Evolutionary conservation across 2,113 vertebrate species (phyloP).

Genomic region (Toxotes jaculatrix): DNA sequence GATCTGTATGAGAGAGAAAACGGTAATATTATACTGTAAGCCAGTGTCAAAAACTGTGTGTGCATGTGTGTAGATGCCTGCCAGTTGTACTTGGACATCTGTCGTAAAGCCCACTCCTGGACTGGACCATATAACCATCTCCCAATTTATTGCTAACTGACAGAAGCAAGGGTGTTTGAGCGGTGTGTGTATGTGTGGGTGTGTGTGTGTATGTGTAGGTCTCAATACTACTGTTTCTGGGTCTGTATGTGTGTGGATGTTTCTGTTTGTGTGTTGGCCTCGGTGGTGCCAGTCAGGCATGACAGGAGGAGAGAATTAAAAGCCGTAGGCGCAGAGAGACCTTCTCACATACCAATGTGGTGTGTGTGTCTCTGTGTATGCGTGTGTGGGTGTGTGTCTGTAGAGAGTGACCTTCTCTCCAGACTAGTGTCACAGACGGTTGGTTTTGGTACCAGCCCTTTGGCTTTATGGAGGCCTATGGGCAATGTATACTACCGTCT

Average conservation of each 20-base stretch:
- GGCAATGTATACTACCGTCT: constrained; percentile 49
- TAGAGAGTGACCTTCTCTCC: constrained; percentile 72
- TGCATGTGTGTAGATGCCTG: neutral
- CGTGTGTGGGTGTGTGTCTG: constrained; percentile 20
- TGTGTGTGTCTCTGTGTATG: constrained; percentile 5
- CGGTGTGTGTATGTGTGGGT: constrained; percentile 9
- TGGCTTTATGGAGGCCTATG: constrained; percentile 56
- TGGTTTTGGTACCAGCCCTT: constrained; percentile 64
- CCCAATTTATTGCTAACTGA: constrained; percentile 39
- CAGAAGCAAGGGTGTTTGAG: constrained; percentile 15
- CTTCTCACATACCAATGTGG: constrained; percentile 69
- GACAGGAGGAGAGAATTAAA: constrained; percentile 77
- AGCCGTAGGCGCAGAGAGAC: constrained; percentile 66
- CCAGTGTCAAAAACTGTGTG: constrained; percentile 15
- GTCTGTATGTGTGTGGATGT: constrained; percentile 20
- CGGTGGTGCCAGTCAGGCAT: constrained; percentile 70
- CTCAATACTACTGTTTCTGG: constrained; percentile 1
- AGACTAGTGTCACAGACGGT: constrained; percentile 70
- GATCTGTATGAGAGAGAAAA: constrained; percentile 18
- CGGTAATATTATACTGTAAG: neutral
- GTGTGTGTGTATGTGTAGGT: constrained; percentile 5
- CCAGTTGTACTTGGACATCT: constrained; percentile 14
- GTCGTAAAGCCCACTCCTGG: constrained; percentile 12
- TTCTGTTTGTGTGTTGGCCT: constrained; percentile 56
- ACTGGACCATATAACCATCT: constrained; percentile 31